phyloP scores from a whole-genome alignment of 2,888 invertebrate genomes.

The Stegophylla sp. region DNA sequence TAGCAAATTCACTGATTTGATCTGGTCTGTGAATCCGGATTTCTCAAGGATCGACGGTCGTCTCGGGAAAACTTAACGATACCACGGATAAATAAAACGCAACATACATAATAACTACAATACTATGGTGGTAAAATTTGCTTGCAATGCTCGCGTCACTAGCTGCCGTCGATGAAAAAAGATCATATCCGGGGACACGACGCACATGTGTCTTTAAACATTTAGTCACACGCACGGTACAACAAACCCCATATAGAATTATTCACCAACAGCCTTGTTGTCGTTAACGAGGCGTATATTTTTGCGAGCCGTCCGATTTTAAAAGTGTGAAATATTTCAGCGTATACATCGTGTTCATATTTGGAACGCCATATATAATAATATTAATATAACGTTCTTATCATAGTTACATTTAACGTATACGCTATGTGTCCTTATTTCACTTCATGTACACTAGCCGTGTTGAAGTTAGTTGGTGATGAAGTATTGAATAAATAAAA shows the following conservation, averaged over 20 bases:
- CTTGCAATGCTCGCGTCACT: not conserved
- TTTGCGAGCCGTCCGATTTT: slow-evolving; percentile 7
- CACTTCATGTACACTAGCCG: not conserved
- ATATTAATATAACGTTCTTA: no score
- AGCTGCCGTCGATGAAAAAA: slow-evolving; percentile 3
- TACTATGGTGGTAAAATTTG: no score
- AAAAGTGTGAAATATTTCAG: slow-evolving; percentile 45
- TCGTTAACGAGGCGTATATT: slow-evolving; percentile 32
- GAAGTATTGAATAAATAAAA: not conserved
- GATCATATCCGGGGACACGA: not conserved
- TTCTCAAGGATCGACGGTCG: slow-evolving; percentile 37
- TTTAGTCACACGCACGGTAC: slow-evolving; percentile 23
- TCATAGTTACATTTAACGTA: no score
- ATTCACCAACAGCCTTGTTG: slow-evolving; percentile 17
- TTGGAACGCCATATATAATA: not conserved
- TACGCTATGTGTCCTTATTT: slow-evolving; percentile 8
- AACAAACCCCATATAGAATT: slow-evolving; percentile 29
- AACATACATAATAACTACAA: not conserved
- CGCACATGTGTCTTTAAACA: not conserved
- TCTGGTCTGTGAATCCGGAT: slow-evolving; percentile 51
- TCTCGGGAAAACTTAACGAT: slow-evolving; percentile 20
- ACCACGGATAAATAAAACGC: slow-evolving; percentile 21
- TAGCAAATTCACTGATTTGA: slow-evolving; percentile 52
- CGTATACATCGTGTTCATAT: slow-evolving; percentile 14
- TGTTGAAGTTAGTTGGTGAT: not conserved